Base-by-base conservation (phyloP, 2,888 invertebrate genomes). In the Drosophila kanekoi region DNA sequence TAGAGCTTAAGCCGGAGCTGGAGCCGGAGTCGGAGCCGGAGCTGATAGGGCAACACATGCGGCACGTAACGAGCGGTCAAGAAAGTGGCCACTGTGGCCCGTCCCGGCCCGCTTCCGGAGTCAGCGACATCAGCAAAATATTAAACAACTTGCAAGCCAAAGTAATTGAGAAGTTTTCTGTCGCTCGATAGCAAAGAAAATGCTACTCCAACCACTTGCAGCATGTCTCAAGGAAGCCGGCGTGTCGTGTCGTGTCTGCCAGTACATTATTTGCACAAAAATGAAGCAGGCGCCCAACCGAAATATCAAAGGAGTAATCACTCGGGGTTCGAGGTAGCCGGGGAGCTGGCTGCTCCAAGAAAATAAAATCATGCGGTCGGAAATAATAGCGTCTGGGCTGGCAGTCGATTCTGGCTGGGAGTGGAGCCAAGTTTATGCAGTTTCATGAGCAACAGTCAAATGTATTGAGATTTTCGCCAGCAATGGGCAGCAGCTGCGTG, bases 321-420 rank as follows among this genome's bases (percentile, higher is more conserved):
- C 49, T 43, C 54, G 65, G 48, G 16, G 59, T n/a, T 18, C 38
- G 45, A 18, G 37, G 9, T 28, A 47, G 28, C 43, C 32, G 4
- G 18, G 40, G 10, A 14, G 40, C 47, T 51, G 51, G 57, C 43
- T 28, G 28, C 28, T 58, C 59, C 53, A 63, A 57, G 76, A 72
- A 81, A 79, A 86, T 81, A 81, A 87, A 91, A 81, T 82, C 89
- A 90, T 89, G 80, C 77, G 78, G 75, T 86, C 77, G 90, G 87
- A 90, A 91, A 86, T 86, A 89, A 90, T 87, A 87, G 77, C 79
- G 89, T 90, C 89, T 91, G 81, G 87, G 68, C 67, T 73, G 70
- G 65, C 66, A 62, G 57, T 76, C 63, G 60, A 80, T 71, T 72
- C 51, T 69, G 64, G 38, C 13, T 60, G 76, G 70, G 69, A 58